Base-by-base conservation (phyloP, 1,140 invertebrate genomes). In the Acromyrmex heyeri region DNA sequence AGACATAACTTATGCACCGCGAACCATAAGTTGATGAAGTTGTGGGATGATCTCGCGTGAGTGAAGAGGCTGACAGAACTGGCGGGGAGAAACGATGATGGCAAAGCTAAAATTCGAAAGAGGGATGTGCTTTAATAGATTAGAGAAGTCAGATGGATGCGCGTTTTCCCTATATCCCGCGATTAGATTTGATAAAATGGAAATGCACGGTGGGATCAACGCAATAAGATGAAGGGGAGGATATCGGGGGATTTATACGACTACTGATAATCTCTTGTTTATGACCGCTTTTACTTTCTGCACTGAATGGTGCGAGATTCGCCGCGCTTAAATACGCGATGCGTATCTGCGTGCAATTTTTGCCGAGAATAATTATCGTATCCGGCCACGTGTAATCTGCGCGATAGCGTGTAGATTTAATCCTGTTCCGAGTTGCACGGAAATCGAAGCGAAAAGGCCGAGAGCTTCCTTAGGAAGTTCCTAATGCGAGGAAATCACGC, bases 401-500 rank as follows among this genome's bases (percentile, higher is more conserved):
- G 73, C 57, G 27, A 70, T 89, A 44, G 77, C 89, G 86, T 90
- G 87, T 48, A 78, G 87, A 24, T 87, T 73, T 70, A 76, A 85
- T 90, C 87, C 86, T 34, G 27, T 59, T 61, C 69, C 50, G 70
- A 77, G 44, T 64, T 81, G 69, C 59, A 78, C 48, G 73, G 53
- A 78, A 85, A 85, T 85, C 73, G 24, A 64, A 62, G 65, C 70
- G 73, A 88, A 85, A 88, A 64, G 86, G 65, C 79, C 77, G 70
- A 59, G 53, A 87, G 73, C 85, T 82, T 85, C 69, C 61, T 55
- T 62, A 55, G 88, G 76, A 86, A 82, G 70, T 86, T 70, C 61
- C 70, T 89, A 86, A 89, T 86, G 82, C 86, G 61, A 65, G 75
- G 82, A 34, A 55, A 88, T 85, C 88, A 88, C 77, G 77, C 64